phyloP scores from a whole-genome alignment of 2,113 vertebrate species.

The Syrmaticus mikado region DNA sequence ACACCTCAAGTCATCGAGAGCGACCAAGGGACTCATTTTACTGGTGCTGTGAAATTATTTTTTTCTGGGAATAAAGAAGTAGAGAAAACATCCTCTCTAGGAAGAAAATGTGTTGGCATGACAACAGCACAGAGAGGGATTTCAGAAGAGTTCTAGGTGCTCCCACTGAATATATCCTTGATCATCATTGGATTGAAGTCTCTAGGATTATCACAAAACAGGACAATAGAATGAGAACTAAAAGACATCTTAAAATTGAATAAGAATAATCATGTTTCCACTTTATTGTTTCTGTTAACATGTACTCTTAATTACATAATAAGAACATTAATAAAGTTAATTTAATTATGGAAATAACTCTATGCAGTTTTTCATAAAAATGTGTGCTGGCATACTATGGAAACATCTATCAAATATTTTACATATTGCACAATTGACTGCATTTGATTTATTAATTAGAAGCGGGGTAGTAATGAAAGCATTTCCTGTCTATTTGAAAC shows the following conservation, averaged over 20 bases:
- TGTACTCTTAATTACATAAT: neutral
- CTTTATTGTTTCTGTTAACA: neutral
- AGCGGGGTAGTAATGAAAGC: neutral
- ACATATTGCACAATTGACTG: neutral
- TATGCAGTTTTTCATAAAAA: neutral
- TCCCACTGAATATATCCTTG: slow-evolving; percentile 1
- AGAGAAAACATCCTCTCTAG: neutral
- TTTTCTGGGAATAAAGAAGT: neutral
- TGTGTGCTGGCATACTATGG: neutral
- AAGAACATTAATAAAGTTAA: no score
- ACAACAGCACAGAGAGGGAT: slow-evolving; percentile 16
- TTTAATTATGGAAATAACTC: neutral
- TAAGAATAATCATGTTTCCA: neutral
- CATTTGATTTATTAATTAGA: slow-evolving; percentile 7
- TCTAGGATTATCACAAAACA: neutral
- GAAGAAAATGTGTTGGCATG: neutral
- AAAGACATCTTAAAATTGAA: neutral
- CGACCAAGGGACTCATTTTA: no score
- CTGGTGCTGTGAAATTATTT: neutral
- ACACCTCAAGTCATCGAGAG: no score
- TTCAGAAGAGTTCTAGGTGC: slow-evolving; percentile 5
- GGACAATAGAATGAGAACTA: neutral
- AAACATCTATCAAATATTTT: neutral
- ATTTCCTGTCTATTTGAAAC: slow-evolving; percentile 3
- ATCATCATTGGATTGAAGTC: neutral